Base-by-base conservation (phyloP, 2,113 vertebrate species). In the Poeciliopsis turrubarensis region DNA sequence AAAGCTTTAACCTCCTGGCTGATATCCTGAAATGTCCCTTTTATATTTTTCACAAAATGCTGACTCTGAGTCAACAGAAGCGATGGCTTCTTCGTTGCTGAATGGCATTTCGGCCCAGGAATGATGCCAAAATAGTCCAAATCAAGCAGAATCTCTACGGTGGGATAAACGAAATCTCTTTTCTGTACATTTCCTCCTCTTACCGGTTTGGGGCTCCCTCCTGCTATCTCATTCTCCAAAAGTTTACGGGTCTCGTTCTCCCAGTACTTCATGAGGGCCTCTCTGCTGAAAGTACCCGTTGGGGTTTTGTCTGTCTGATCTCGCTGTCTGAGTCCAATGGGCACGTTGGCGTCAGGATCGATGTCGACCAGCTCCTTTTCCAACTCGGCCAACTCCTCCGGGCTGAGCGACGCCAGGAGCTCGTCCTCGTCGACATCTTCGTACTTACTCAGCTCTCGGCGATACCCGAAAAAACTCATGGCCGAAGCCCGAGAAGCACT, bases 341-440 rank as follows among this genome's bases (percentile, higher is more conserved):
- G 98, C 13, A 99, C 95, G 64, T 93, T 96, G 26, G 83, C 94
- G 0, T 99, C 96, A 0, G 97, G 97, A 61, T 99, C 97, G 57
- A 99, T 97, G 92, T 99, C 96, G 10, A 92, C 94, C 51, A 99
- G 79, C 87, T 99, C 97, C 80, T 96, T 95, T 86, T 99, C 97
- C 79, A 99, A 90, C 91, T 99, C 97, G 70, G 96, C 96, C 81
- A 99, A 91, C 94, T 99, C 98, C 86, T 98, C 97, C 0, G 96
- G 94, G 7, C 96, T 95, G 75, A 99, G 95, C 22, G 97, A 98
- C 71, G 97, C 97, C 0, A 99, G 90, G 66, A 99, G 96, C 77
- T 99, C 97, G 3, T 99, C 98, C 89, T 99, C 98, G n/a, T 99
- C 97, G 10, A 99, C 93, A 26, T 98, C 97, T 89, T 99, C 98